phyloP scores from a whole-genome alignment of 1,140 invertebrate genomes.

The Elymnias hypermnestra region DNA sequence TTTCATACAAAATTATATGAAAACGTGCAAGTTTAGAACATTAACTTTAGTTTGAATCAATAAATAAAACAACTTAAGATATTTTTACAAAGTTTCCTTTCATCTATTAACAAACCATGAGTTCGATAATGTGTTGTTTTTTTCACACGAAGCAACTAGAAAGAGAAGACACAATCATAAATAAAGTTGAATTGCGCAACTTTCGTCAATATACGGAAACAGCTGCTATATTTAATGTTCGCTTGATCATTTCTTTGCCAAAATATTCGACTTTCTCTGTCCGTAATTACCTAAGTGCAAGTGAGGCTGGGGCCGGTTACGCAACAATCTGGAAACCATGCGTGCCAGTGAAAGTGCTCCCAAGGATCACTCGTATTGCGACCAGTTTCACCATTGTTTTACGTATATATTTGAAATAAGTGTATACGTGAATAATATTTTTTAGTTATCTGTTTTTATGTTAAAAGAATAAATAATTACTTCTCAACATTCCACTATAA shows the following conservation, averaged over 20 bases:
- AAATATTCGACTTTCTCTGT: conserved; percentile 55
- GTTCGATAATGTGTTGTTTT: too few relatives aligned
- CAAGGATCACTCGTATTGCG: conserved; percentile 26
- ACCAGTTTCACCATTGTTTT: conserved; percentile 12
- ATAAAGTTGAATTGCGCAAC: conserved; percentile 31
- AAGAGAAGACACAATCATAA: neutral
- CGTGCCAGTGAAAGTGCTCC: conserved; percentile 50
- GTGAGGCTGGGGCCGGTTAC: conserved; percentile 30
- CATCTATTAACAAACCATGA: too few relatives aligned
- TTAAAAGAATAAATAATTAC: too few relatives aligned
- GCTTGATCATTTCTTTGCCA: conserved; percentile 50
- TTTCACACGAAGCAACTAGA: neutral
- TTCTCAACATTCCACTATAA: too few relatives aligned
- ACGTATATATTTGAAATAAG: neutral
- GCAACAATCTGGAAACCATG: conserved; percentile 42
- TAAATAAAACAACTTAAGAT: too few relatives aligned
- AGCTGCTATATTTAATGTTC: conserved; percentile 33
- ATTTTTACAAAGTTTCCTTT: too few relatives aligned
- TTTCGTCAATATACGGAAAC: conserved; percentile 45
- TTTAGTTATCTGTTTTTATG: too few relatives aligned
- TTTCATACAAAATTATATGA: too few relatives aligned
- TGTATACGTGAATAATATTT: too few relatives aligned
- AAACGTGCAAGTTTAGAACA: too few relatives aligned
- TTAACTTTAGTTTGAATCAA: too few relatives aligned
- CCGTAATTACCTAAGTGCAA: conserved; percentile 49